These are phyloP conservation scores for Stenolophus ochropezus DNA, from an alignment of 2,888 invertebrate genomes.

Conservation along the genomic window DNA sequence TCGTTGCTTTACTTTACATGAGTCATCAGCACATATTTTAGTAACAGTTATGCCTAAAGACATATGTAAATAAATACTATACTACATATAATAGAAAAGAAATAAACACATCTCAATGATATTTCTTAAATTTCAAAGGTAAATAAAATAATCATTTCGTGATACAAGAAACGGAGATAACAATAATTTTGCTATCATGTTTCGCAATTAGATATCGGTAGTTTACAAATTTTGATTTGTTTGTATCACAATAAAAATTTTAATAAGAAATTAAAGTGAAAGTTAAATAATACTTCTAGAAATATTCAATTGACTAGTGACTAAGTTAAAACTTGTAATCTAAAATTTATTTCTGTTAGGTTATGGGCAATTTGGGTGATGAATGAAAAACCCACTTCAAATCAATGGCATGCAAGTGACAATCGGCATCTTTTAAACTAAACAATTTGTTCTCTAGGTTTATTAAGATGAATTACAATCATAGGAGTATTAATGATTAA, in stretches of 20 bases:
- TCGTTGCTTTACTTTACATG: not conserved
- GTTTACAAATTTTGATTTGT: not conserved
- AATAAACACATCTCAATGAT: not conserved
- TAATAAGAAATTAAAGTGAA: not conserved
- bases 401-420: constrained; percentile 10
- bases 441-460: not conserved
- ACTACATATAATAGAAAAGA: not conserved
- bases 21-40: not conserved
- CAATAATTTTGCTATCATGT: not conserved
- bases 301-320: too few species aligned
- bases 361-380: too few species aligned
- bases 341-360: too few species aligned
- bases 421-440: not conserved
- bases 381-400: not conserved
- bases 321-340: too few species aligned
- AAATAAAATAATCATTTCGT: not conserved
- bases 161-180: not conserved
- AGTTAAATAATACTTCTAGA: too few species aligned
- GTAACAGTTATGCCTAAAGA: not conserved
- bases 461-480: too few species aligned
- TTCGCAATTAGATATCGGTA: not conserved
- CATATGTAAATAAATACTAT: constrained; percentile 17
- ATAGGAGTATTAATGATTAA: too few species aligned
- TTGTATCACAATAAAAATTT: not conserved
- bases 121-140: not conserved